Conservation (phyloP, 2,113 vertebrate genomes). For the Dunckerocampus dactyliophorus region DNA sequence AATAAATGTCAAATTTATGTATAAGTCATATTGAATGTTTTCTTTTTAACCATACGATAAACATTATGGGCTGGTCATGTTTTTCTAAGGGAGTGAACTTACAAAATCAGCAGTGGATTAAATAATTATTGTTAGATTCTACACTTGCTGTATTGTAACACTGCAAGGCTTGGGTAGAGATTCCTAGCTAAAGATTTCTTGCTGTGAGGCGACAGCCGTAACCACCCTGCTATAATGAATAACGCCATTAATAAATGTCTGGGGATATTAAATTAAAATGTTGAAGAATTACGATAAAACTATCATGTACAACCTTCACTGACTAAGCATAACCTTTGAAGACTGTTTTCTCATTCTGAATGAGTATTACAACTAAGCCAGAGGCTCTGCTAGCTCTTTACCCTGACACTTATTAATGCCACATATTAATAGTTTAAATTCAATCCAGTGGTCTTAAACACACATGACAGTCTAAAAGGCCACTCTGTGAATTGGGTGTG, state of each 20-base stretch:
- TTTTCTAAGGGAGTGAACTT: too few relatives aligned
- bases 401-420: slow-evolving; percentile 48
- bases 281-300: neutral
- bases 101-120: too few relatives aligned
- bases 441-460: neutral
- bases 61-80: too few relatives aligned
- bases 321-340: slow-evolving; percentile 50
- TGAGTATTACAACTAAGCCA: slow-evolving; percentile 28
- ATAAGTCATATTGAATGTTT: too few relatives aligned
- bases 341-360: slow-evolving; percentile 37
- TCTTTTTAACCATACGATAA: too few relatives aligned
- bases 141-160: too few relatives aligned
- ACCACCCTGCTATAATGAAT: neutral
- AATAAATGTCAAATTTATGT: too few relatives aligned
- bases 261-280: slow-evolving; percentile 17
- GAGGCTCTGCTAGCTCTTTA: slow-evolving; percentile 35
- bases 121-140: too few relatives aligned
- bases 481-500: slow-evolving; percentile 23
- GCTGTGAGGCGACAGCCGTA: neutral
- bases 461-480: slow-evolving; percentile 25
- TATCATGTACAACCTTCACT: neutral
- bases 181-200: neutral
- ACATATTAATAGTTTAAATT: slow-evolving; percentile 8
- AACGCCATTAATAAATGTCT: slow-evolving; percentile 4
- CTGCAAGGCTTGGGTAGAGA: neutral